Evolutionary conservation across 2,888 invertebrate species (phyloP).

Genomic region (Hydroisotoma schaefferi): DNA sequence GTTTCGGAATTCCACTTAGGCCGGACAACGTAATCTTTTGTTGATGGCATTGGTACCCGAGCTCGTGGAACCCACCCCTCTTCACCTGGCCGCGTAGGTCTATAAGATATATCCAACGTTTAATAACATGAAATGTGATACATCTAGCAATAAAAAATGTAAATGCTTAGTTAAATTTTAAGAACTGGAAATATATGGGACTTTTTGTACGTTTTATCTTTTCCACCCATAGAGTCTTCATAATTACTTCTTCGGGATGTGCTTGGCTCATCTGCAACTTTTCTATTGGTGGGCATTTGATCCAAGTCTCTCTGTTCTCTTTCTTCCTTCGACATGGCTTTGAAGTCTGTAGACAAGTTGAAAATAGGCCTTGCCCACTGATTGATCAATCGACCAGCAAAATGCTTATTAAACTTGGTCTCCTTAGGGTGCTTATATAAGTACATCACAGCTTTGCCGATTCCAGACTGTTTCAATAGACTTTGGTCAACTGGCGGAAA

Average conservation of each 20-base stretch:
- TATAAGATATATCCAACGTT: constrained; percentile 49
- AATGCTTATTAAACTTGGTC: constrained; percentile 83
- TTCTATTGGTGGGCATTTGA: constrained; percentile 67
- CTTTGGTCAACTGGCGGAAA: constrained; percentile 86
- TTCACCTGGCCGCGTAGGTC: constrained; percentile 82
- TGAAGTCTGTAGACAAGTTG: constrained; percentile 88
- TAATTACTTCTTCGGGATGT: constrained; percentile 55
- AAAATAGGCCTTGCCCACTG: constrained; percentile 99
- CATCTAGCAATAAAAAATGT: not conserved
- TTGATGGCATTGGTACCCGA: constrained; percentile 89
- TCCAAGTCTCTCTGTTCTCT: constrained; percentile 87
- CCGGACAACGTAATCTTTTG: constrained; percentile 92
- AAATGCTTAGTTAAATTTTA: no score
- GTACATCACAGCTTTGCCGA: constrained; percentile 99
- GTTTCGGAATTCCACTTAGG: constrained; percentile 87
- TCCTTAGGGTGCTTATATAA: constrained; percentile 98
- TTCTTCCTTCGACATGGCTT: constrained; percentile 89
- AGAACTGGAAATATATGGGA: not conserved
- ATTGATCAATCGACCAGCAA: constrained; percentile 87
- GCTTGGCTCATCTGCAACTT: constrained; percentile 63
- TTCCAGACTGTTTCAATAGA: constrained; percentile 89
- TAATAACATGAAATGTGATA: not conserved
- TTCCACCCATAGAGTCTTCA: constrained; percentile 47
- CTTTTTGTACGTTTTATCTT: not conserved
- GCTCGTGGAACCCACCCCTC: constrained; percentile 88